phyloP scores from a whole-genome alignment of 2,113 vertebrate genomes.

The Oncorhynchus gorbuscha region DNA sequence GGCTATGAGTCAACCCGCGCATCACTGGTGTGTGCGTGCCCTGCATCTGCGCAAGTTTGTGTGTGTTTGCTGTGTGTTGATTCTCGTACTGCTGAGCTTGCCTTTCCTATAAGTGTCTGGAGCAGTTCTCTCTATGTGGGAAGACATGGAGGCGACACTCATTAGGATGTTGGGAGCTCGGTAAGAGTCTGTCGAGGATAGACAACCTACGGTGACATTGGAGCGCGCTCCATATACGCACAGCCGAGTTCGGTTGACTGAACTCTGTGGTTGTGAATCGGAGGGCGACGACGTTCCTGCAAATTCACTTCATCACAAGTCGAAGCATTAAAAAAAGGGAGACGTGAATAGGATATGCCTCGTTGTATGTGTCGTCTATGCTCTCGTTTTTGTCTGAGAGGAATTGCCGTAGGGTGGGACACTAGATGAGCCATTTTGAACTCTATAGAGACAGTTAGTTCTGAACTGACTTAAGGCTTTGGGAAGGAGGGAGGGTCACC shows the following conservation, averaged over 20 bases:
- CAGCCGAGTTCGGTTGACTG: too few relatives aligned
- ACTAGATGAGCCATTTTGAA: constrained; percentile 44
- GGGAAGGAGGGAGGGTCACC: constrained; percentile 66
- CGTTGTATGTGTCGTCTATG: too few relatives aligned
- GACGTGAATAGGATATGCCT: constrained; percentile 16
- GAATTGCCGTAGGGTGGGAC: not conserved
- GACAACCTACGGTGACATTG: constrained; percentile 60
- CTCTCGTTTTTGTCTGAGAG: too few relatives aligned
- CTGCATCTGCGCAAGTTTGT: constrained; percentile 56
- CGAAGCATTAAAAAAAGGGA: constrained; percentile 68
- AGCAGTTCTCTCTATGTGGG: constrained; percentile 33
- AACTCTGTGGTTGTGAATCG: not conserved
- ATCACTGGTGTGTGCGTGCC: constrained; percentile 6
- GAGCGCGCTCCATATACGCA: constrained; percentile 20
- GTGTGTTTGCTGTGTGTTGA: constrained; percentile 34
- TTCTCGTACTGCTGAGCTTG: constrained; percentile 32
- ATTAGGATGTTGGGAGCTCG: constrained; percentile 60
- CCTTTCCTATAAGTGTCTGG: constrained; percentile 19
- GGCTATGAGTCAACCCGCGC: too few relatives aligned
- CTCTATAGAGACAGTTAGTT: constrained; percentile 65
- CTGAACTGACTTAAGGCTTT: constrained; percentile 65
- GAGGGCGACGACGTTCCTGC: constrained; percentile 35
- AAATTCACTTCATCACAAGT: constrained; percentile 54
- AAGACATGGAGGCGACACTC: constrained; percentile 42
- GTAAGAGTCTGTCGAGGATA: constrained; percentile 56